phyloP scores from a whole-genome alignment of 1,140 invertebrate species.

The Aphelenchoides fujianensis region DNA sequence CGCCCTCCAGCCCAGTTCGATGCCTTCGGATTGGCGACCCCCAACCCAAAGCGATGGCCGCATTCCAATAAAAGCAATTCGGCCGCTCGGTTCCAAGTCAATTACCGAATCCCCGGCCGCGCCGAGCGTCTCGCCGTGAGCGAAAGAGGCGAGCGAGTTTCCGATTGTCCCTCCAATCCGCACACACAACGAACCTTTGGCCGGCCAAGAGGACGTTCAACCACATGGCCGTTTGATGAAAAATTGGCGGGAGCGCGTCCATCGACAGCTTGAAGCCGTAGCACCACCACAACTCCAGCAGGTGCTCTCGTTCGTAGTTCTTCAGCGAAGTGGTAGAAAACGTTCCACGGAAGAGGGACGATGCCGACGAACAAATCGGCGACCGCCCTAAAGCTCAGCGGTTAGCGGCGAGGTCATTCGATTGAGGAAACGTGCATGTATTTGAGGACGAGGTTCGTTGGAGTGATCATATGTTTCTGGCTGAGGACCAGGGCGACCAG shows the following conservation, averaged over 20 bases:
- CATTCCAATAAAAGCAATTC: too few species aligned
- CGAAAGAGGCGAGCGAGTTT: background rate
- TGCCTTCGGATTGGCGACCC: too few species aligned
- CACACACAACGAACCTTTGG: conserved; percentile 45
- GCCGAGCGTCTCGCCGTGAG: too few species aligned
- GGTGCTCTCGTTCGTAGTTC: conserved; percentile 42
- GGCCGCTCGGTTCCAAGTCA: background rate
- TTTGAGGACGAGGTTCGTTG: conserved; percentile 61
- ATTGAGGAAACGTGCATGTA: too few species aligned
- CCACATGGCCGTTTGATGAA: conserved; percentile 59
- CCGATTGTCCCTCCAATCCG: background rate
- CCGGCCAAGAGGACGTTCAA: conserved; percentile 58
- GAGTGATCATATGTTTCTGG: conserved; percentile 59
- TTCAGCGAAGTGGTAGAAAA: conserved; percentile 59
- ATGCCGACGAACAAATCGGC: conserved; percentile 47
- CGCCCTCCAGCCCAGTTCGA: too few species aligned
- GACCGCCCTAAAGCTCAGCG: conserved; percentile 44
- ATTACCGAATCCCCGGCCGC: background rate
- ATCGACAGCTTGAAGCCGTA: conserved; percentile 59
- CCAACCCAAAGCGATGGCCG: too few species aligned
- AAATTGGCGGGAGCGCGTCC: conserved; percentile 58
- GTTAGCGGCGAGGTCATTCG: too few species aligned
- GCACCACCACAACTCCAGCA: conserved; percentile 61
- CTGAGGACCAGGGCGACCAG: conserved; percentile 58
- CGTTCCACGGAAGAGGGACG: conserved; percentile 60